A percentile compares a stretch with the other conserved stretches of the same genome.
phyloP scores from a whole-genome alignment of 2,113 vertebrate genomes.

The Sphyrna mokarran region DNA sequence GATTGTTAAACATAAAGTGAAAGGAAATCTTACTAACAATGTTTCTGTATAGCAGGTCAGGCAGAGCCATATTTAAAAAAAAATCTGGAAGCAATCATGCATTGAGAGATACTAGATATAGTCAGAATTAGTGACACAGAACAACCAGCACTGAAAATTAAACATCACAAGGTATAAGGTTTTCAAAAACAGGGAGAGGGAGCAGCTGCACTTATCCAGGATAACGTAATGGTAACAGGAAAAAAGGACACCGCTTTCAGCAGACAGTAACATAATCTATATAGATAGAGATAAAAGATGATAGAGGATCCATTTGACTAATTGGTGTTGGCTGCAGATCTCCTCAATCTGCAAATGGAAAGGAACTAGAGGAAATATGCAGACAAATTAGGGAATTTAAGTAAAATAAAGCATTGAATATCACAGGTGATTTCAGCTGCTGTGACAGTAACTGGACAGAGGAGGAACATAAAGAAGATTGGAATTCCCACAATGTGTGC shows the following conservation, averaged over 20 bases:
- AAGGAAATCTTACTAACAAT: too few relatives aligned
- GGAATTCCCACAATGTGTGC: background rate
- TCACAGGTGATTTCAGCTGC: too few relatives aligned
- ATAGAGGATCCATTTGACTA: background rate
- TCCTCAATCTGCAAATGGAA: background rate
- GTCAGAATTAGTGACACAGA: background rate
- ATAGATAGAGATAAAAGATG: background rate
- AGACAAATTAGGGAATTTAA: too few relatives aligned
- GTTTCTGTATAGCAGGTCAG: too few relatives aligned
- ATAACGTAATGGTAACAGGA: background rate
- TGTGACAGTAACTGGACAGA: background rate
- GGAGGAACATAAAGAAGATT: background rate
- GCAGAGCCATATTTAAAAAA: too few relatives aligned
- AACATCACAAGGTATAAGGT: background rate
- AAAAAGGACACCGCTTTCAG: background rate
- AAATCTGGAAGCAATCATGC: too few relatives aligned
- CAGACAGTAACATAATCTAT: background rate
- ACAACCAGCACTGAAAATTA: background rate
- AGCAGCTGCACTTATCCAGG: background rate
- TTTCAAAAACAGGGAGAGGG: background rate
- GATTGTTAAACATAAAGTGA: too few relatives aligned
- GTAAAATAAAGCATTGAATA: too few relatives aligned
- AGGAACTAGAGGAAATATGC: background rate
- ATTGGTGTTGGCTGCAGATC: background rate
- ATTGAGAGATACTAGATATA: too few relatives aligned